phyloP scores from a whole-genome alignment of 2,113 vertebrate species.

The Gallinago undulata region DNA sequence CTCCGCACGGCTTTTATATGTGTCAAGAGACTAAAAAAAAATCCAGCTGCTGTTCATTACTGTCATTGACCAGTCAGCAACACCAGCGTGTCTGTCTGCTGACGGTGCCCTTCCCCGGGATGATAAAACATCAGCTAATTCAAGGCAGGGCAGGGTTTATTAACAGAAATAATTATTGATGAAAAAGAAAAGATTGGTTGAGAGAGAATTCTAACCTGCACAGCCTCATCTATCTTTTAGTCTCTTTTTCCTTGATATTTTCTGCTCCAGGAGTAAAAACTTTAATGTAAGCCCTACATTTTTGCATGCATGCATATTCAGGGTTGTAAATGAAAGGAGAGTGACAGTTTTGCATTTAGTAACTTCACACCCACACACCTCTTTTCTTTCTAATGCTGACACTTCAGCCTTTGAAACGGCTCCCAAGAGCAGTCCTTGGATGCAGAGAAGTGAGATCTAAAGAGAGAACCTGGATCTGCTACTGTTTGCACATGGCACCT shows the following conservation, averaged over 20 bases:
- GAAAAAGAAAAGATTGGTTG: conserved; percentile 12
- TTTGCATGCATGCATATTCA: conserved; percentile 72
- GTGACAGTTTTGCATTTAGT: conserved; percentile 77
- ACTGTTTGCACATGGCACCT: conserved; percentile 51
- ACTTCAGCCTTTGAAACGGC: conserved; percentile 73
- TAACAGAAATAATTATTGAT: conserved; percentile 28
- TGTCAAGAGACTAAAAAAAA: neutral
- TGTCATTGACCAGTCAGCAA: neutral
- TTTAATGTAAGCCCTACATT: conserved; percentile 62
- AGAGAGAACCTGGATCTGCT: conserved; percentile 50
- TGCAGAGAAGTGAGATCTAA: conserved; percentile 68
- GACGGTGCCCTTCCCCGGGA: neutral
- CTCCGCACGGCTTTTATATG: neutral
- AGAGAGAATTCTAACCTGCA: conserved; percentile 41
- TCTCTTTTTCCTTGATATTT: conserved; percentile 42
- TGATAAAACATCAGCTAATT: neutral
- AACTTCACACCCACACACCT: conserved; percentile 72
- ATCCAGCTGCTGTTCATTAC: neutral
- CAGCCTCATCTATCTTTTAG: neutral
- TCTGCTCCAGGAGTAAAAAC: conserved; percentile 67
- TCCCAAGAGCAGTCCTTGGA: conserved; percentile 64
- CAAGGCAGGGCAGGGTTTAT: neutral
- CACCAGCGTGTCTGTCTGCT: neutral
- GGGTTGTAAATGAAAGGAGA: conserved; percentile 75
- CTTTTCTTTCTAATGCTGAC: conserved; percentile 72